Conservation (phyloP, 2,113 vertebrate genomes). For the Amblyopsis rosae region DNA sequence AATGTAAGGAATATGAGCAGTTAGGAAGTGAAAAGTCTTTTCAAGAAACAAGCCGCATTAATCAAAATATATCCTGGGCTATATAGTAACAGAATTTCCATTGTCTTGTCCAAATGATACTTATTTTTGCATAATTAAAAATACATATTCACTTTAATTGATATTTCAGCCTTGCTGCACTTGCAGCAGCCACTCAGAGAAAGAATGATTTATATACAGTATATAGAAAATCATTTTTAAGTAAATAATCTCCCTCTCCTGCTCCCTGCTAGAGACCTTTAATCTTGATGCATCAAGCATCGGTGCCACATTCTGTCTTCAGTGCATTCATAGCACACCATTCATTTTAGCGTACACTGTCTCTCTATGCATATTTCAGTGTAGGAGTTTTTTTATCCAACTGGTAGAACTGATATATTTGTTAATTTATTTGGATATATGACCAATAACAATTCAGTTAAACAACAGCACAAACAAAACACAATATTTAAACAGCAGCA, state of each 20-base stretch:
- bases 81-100: conserved; percentile 38
- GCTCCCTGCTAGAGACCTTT: conserved; percentile 56
- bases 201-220: too few species aligned
- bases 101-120: conserved; percentile 19
- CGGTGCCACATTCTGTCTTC: conserved; percentile 44
- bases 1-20: conserved; percentile 31
- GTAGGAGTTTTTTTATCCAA: background rate
- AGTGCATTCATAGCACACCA: conserved; percentile 30
- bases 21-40: conserved; percentile 22
- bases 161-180: too few species aligned
- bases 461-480: too few species aligned
- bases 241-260: conserved; percentile 31
- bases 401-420: too few species aligned
- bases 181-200: too few species aligned
- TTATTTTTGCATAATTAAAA: conserved; percentile 33
- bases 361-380: conserved; percentile 38
- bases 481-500: too few species aligned
- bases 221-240: background rate
- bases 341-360: conserved; percentile 16
- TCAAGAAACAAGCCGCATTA: conserved; percentile 30
- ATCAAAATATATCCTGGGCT: conserved; percentile 29
- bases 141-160: background rate
- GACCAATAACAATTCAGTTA: too few species aligned
- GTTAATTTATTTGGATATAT: too few species aligned
- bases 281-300: conserved; percentile 55